A percentile compares a stretch with the other conserved stretches of the same genome.
Conservation (phyloP, 2,113 vertebrate genomes). For the Naja naja region DNA sequence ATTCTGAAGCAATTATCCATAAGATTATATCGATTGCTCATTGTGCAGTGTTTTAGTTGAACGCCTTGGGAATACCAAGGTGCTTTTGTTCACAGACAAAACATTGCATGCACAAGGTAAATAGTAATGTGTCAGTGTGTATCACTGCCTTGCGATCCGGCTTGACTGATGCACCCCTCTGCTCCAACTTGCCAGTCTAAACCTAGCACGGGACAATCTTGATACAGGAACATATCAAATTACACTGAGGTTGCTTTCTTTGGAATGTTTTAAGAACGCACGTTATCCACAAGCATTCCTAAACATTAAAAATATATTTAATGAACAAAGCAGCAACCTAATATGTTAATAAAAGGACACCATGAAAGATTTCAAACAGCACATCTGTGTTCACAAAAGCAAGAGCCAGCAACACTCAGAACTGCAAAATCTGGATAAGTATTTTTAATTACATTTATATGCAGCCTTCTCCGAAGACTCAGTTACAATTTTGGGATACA, state of each 20-base stretch:
- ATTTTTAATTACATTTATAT: too few species aligned
- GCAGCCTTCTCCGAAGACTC: too few species aligned
- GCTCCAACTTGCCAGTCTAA: background rate
- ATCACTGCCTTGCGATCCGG: background rate
- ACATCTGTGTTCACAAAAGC: background rate
- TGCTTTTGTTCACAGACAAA: background rate
- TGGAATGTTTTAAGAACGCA: background rate
- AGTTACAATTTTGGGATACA: too few species aligned
- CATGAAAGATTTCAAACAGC: background rate
- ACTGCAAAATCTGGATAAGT: background rate
- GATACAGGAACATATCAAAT: background rate
- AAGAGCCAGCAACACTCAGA: background rate
- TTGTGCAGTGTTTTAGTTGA: background rate
- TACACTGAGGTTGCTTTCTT: background rate
- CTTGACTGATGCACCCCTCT: background rate
- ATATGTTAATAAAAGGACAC: background rate
- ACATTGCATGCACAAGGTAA: background rate
- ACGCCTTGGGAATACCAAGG: background rate
- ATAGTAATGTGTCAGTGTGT: background rate
- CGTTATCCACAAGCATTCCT: background rate
- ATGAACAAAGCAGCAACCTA: background rate
- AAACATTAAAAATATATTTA: background rate
- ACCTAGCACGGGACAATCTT: background rate
- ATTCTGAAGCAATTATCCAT: background rate
- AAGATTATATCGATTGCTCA: background rate